Conservation (phyloP, 1,140 invertebrate genomes). For the Aricia agestis region DNA sequence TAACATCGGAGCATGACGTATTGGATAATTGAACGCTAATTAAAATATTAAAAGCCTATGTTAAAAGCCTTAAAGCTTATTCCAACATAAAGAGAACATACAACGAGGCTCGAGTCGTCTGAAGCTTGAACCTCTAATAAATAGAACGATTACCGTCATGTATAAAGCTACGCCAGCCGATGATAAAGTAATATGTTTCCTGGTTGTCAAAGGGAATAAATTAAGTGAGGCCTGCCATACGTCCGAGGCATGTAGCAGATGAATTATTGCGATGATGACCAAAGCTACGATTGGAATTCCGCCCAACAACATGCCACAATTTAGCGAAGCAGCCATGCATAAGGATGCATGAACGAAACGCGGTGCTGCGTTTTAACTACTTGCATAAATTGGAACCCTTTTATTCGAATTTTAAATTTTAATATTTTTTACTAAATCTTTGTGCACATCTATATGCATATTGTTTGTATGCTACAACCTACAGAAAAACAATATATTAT, state of each 20-base stretch:
- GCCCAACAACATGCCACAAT: slow-evolving; percentile 24
- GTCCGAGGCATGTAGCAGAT: slow-evolving; percentile 11
- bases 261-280: slow-evolving; percentile 27
- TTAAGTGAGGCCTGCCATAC: background rate
- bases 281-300: slow-evolving; percentile 25
- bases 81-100: background rate
- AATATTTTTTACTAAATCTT: too few relatives aligned
- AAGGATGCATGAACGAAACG: slow-evolving; percentile 14
- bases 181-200: slow-evolving; percentile 8
- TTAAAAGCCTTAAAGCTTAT: too few relatives aligned
- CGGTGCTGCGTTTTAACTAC: background rate
- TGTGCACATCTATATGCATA: too few relatives aligned
- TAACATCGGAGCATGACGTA: too few relatives aligned
- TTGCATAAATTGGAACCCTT: background rate
- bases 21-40: too few relatives aligned
- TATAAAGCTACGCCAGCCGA: slow-evolving; percentile 2
- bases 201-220: slow-evolving; percentile 14
- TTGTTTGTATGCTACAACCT: too few relatives aligned
- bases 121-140: background rate
- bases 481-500: too few relatives aligned
- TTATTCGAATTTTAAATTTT: background rate
- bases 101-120: background rate
- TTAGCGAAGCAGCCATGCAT: slow-evolving; percentile 24
- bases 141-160: slow-evolving; percentile 8
- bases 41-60: too few relatives aligned